Conservation (phyloP, 2,797 vertebrate species). For the Hippocampus kuda region DNA sequence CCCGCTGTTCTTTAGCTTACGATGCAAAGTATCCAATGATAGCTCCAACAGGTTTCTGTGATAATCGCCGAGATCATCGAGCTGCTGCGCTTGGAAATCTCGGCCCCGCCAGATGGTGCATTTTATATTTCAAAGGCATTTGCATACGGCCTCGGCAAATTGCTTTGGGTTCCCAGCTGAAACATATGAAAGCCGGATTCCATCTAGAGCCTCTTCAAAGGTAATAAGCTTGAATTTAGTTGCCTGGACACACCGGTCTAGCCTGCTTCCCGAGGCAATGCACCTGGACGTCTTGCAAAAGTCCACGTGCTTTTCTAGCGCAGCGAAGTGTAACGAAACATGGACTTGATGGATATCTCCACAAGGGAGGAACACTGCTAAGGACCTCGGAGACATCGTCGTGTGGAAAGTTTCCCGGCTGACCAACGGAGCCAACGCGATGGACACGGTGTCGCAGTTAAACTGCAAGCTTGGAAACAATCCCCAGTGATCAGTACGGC, state of each 20-base stretch:
- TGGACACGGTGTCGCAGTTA: background rate
- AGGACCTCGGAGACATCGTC: conserved; percentile 41
- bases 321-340: conserved; percentile 57
- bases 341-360: conserved; percentile 59
- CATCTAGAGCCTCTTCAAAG: conserved; percentile 46
- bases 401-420: conserved; percentile 25
- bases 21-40: conserved; percentile 23
- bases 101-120: conserved; percentile 47
- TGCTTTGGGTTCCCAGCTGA: conserved; percentile 33
- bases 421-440: background rate
- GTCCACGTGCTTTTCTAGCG: conserved; percentile 59
- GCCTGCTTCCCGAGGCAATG: conserved; percentile 64
- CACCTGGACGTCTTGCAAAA: conserved; percentile 67
- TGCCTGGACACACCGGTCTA: conserved; percentile 53
- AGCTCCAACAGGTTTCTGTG: conserved; percentile 11
- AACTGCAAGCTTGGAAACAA: background rate
- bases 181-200: conserved; percentile 50
- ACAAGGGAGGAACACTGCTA: conserved; percentile 38
- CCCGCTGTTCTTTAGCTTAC: conserved; percentile 15
- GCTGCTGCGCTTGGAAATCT: conserved; percentile 22
- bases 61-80: conserved; percentile 7
- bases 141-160: conserved; percentile 47
- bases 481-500: background rate
- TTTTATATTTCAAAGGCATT: conserved; percentile 52
- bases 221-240: conserved; percentile 50